phyloP scores from a whole-genome alignment of 1,140 invertebrate species.

The Lordiphosa collinella region DNA sequence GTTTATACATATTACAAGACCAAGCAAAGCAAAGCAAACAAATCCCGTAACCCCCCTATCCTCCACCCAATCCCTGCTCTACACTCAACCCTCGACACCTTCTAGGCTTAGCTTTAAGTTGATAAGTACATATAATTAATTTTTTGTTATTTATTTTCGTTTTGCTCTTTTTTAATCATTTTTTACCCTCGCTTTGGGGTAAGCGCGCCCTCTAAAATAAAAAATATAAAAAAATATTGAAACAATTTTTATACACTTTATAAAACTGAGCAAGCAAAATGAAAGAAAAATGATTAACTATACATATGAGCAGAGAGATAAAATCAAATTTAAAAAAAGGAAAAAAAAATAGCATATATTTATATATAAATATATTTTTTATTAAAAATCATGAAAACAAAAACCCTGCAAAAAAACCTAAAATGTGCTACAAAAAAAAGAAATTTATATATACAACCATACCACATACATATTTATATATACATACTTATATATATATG shows the following conservation, averaged over 20 bases:
- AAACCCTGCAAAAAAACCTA: constrained; percentile 41
- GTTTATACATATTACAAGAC: constrained; percentile 72
- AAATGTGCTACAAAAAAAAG: constrained; percentile 56
- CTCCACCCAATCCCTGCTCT: background rate
- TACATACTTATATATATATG: constrained; percentile 34
- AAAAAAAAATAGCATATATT: constrained; percentile 59
- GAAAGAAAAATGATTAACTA: constrained; percentile 61
- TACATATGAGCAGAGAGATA: constrained; percentile 75
- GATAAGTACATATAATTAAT: constrained; percentile 18
- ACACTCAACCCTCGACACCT: constrained; percentile 31
- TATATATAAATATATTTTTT: constrained; percentile 75
- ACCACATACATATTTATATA: constrained; percentile 48
- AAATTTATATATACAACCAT: constrained; percentile 47
- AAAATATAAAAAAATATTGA: constrained; percentile 23
- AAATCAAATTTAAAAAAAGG: constrained; percentile 60
- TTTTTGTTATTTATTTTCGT: constrained; percentile 68
- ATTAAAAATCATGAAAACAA: constrained; percentile 50
- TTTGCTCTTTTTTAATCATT: constrained; percentile 31
- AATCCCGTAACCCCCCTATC: constrained; percentile 25
- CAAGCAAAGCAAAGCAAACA: constrained; percentile 62
- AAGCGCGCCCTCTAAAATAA: constrained; percentile 18
- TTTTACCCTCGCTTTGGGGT: constrained; percentile 1
- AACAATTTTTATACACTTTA: constrained; percentile 12
- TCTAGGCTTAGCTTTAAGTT: constrained; percentile 49
- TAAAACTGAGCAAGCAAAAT: constrained; percentile 52